Evolutionary conservation across 1,140 invertebrate species (phyloP).

Genomic region (Drosophila aff.): DNA sequence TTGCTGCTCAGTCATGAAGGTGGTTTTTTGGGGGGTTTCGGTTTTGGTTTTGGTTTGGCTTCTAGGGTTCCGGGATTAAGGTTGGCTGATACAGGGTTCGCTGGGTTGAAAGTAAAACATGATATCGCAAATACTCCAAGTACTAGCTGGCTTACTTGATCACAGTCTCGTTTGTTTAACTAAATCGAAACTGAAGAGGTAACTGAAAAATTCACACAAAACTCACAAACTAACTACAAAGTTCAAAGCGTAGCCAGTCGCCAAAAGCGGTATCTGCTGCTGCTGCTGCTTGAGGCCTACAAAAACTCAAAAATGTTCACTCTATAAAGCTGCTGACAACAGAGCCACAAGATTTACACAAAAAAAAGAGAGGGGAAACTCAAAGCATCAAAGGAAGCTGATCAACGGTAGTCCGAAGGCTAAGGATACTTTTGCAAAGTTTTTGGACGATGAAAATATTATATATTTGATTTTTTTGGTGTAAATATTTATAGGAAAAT

Average conservation of each 20-base stretch:
- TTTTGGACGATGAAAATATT: not conserved
- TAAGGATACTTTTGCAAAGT: conserved; percentile 30
- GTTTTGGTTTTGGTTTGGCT: not conserved
- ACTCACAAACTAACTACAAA: conserved; percentile 46
- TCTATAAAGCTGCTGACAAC: conserved; percentile 44
- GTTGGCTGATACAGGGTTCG: conserved; percentile 13
- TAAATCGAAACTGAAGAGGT: conserved; percentile 9
- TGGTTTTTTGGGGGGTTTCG: conserved; percentile 26
- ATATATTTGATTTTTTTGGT: not conserved
- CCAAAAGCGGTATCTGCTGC: conserved; percentile 33
- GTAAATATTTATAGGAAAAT: not conserved
- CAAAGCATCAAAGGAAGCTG: conserved; percentile 27
- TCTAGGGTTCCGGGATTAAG: conserved; percentile 6
- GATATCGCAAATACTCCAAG: conserved; percentile 66
- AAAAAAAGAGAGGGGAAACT: conserved; percentile 24
- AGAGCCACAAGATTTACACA: conserved; percentile 41
- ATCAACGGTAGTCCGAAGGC: conserved; percentile 25
- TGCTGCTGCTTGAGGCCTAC: conserved; percentile 28
- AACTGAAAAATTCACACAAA: conserved; percentile 35
- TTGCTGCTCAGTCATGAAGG: conserved; percentile 81
- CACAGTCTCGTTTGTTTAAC: conserved; percentile 26
- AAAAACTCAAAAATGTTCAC: conserved; percentile 46
- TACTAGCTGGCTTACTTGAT: conserved; percentile 58
- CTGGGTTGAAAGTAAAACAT: conserved; percentile 66
- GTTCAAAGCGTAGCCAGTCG: conserved; percentile 46